phyloP scores from a whole-genome alignment of 2,113 vertebrate genomes.

The Pterophyllum scalare region DNA sequence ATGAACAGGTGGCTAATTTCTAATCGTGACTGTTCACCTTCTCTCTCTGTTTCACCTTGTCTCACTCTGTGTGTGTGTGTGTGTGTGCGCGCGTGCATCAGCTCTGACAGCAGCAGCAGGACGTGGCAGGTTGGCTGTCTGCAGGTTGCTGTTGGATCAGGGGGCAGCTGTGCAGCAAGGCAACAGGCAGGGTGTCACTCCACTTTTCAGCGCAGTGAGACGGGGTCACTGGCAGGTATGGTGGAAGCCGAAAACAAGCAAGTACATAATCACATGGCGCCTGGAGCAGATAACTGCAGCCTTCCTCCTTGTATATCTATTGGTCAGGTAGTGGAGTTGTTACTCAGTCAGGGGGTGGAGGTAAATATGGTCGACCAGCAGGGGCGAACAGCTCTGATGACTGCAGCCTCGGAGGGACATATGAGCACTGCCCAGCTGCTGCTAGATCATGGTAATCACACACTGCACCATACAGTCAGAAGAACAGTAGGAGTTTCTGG shows the following conservation, averaged over 20 bases:
- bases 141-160: constrained; percentile 90
- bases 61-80: not conserved
- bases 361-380: constrained; percentile 95
- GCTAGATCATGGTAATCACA: constrained; percentile 88
- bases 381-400: constrained; percentile 94
- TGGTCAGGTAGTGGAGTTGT: constrained; percentile 91
- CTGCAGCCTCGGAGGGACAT: constrained; percentile 94
- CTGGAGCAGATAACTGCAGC: not conserved
- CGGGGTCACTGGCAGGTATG: constrained; percentile 94
- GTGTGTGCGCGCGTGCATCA: constrained; percentile 28
- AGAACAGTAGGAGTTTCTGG: not conserved
- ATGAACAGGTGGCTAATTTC: not conserved
- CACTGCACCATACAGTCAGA: not conserved
- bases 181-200: constrained; percentile 89
- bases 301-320: not conserved
- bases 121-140: constrained; percentile 90
- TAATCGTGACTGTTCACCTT: not conserved
- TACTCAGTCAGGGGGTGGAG: constrained; percentile 90
- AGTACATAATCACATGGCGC: not conserved
- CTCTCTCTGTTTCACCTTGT: not conserved
- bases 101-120: constrained; percentile 93
- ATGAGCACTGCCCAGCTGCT: constrained; percentile 90
- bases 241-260: not conserved
- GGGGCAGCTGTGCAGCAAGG: constrained; percentile 88
- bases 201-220: constrained; percentile 91